phyloP scores from a whole-genome alignment of 2,888 invertebrate species.

The Tethea ocularis region DNA sequence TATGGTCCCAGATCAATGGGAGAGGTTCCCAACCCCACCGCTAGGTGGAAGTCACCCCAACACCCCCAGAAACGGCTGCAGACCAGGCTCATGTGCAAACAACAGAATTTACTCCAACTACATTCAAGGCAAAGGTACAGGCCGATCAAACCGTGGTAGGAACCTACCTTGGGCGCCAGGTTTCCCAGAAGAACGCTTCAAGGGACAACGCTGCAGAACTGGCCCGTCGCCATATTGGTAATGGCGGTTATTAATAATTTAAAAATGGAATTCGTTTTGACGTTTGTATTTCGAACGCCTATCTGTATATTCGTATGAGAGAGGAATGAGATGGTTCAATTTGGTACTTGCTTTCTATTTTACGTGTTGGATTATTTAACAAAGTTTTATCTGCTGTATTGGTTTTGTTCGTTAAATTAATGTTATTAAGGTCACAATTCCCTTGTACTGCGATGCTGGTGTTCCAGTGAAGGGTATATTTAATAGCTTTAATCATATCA shows the following conservation, averaged over 20 bases:
- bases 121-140: slow-evolving; percentile 50
- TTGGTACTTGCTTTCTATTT: background rate
- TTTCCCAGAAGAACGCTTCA: slow-evolving; percentile 67
- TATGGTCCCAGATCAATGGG: slow-evolving; percentile 68
- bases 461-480: no score
- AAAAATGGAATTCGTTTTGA: slow-evolving; percentile 24
- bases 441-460: no score
- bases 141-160: slow-evolving; percentile 57
- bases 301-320: slow-evolving; percentile 10
- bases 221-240: slow-evolving; percentile 76
- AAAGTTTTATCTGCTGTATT: no score
- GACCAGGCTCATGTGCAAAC: slow-evolving; percentile 59
- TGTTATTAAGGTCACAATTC: no score
- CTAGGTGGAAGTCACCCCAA: slow-evolving; percentile 58
- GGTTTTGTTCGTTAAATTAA: no score
- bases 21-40: slow-evolving; percentile 57
- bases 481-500: no score
- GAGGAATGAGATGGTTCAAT: background rate
- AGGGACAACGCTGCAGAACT: slow-evolving; percentile 68
- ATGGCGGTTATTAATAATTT: slow-evolving; percentile 16
- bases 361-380: background rate
- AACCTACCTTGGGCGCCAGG: slow-evolving; percentile 72
- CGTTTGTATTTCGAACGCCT: slow-evolving; percentile 27
- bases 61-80: slow-evolving; percentile 70
- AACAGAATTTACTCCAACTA: slow-evolving; percentile 60